Evolutionary conservation across 1,140 invertebrate species (phyloP).

Genomic region (Drosophila ercepeae): DNA sequence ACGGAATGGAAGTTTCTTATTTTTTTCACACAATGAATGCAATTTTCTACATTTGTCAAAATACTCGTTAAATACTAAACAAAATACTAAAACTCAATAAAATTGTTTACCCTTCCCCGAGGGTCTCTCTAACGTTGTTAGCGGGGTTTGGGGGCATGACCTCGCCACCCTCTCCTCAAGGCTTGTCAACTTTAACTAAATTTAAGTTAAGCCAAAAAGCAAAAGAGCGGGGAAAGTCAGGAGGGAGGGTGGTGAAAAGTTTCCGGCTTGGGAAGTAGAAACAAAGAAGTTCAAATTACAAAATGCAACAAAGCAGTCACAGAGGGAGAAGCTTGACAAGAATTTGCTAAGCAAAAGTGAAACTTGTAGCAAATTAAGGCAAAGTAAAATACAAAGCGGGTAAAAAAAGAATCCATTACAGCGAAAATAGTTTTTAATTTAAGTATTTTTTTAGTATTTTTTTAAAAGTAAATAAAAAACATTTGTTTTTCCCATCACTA

Average conservation of each 20-base stretch:
- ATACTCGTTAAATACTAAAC: too few relatives aligned
- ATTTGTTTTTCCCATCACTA: too few relatives aligned
- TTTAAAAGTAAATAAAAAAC: too few relatives aligned
- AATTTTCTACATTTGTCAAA: neutral
- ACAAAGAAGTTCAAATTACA: constrained; percentile 66
- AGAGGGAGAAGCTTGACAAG: constrained; percentile 27
- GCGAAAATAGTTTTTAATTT: too few relatives aligned
- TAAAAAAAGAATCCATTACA: too few relatives aligned
- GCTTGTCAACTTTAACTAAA: constrained; percentile 52
- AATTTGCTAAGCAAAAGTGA: constrained; percentile 69
- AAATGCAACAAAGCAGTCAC: constrained; percentile 68
- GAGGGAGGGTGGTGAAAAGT: constrained; percentile 20
- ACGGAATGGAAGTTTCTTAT: too few relatives aligned
- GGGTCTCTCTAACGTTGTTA: constrained; percentile 7
- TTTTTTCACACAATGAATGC: too few relatives aligned
- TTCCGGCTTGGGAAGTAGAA: constrained; percentile 46
- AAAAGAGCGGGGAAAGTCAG: constrained; percentile 20
- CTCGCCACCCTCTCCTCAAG: neutral
- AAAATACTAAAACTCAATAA: neutral
- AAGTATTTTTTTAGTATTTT: too few relatives aligned
- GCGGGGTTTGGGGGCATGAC: constrained; percentile 2
- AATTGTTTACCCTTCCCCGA: neutral
- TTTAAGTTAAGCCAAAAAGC: constrained; percentile 47
- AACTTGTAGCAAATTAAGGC: constrained; percentile 60
- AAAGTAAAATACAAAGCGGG: constrained; percentile 10